Conservation (phyloP, 1,140 invertebrate species). For the Centruroides vittatus region DNA sequence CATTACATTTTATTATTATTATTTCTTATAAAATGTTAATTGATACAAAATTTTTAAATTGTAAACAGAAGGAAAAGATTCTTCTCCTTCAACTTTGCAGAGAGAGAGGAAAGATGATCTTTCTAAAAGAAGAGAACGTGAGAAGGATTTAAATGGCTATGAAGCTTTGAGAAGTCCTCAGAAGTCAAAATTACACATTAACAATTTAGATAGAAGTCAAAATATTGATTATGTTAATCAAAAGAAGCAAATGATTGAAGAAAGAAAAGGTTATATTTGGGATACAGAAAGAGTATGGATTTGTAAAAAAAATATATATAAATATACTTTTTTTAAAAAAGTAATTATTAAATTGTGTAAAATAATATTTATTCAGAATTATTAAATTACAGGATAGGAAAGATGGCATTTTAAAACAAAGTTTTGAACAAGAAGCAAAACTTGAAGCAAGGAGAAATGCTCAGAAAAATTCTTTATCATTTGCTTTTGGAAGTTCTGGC, state of each 20-base stretch:
- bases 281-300: conserved; percentile 46
- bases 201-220: conserved; percentile 49
- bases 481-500: conserved; percentile 79
- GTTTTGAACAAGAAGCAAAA: conserved; percentile 65
- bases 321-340: no score
- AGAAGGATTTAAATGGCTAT: conserved; percentile 34
- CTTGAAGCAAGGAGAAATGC: conserved; percentile 55
- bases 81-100: background rate
- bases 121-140: conserved; percentile 48
- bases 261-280: conserved; percentile 68
- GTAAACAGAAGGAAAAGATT: background rate
- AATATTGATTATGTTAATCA: no score
- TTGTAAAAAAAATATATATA: no score
- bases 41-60: no score
- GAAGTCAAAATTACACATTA: conserved; percentile 60
- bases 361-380: no score
- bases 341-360: no score
- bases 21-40: no score
- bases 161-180: conserved; percentile 66
- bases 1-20: no score
- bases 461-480: conserved; percentile 50
- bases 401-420: conserved; percentile 66
- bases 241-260: conserved; percentile 54
- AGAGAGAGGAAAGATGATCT: conserved; percentile 32
- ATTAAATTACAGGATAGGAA: conserved; percentile 44